phyloP scores from a whole-genome alignment of 2,113 vertebrate species.

The Ondatra zibethicus region DNA sequence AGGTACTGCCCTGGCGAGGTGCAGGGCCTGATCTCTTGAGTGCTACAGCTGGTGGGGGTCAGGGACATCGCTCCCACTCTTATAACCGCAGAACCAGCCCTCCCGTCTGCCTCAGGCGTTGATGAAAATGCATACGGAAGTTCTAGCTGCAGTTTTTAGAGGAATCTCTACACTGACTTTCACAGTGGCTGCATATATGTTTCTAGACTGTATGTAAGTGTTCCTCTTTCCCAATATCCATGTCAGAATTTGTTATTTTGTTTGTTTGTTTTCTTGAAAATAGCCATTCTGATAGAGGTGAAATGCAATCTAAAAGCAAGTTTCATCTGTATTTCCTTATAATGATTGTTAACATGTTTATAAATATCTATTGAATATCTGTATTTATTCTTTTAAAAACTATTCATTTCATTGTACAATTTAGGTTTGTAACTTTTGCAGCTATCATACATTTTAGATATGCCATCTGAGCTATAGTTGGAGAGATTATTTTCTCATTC shows the following conservation, averaged over 20 bases:
- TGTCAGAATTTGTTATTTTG: neutral
- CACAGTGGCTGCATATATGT: too few species aligned
- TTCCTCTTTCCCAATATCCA: neutral
- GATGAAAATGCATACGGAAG: neutral
- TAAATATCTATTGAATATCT: neutral
- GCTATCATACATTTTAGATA: too few species aligned
- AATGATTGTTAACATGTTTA: neutral
- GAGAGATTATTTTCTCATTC: neutral
- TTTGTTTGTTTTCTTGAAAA: neutral
- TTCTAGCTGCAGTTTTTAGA: neutral
- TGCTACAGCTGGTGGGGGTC: too few species aligned
- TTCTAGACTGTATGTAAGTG: neutral
- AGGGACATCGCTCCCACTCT: too few species aligned
- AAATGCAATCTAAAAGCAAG: neutral
- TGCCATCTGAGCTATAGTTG: neutral
- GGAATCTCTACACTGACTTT: neutral
- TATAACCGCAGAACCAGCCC: too few species aligned
- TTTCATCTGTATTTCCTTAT: neutral
- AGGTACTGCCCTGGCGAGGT: too few species aligned
- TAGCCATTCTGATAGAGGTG: neutral
- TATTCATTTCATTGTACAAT: neutral
- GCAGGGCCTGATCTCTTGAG: too few species aligned
- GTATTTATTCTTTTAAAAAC: neutral
- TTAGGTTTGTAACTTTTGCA: neutral
- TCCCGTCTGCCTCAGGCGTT: too few species aligned